These are phyloP conservation scores for Pandemis cinnamomeana DNA, from an alignment of 2,888 invertebrate species.

Conservation along the genomic window DNA sequence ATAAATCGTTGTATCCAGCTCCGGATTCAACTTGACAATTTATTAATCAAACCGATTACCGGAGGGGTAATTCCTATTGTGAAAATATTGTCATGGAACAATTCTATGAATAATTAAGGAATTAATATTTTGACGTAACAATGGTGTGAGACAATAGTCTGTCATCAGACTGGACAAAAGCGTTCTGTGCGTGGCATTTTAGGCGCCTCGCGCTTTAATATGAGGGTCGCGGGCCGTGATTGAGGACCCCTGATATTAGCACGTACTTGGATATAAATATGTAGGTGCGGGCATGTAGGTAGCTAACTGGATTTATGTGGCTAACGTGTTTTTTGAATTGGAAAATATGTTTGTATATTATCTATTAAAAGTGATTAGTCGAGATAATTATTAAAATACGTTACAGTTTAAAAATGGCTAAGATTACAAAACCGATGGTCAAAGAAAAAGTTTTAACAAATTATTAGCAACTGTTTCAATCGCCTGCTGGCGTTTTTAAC, in stretches of 20 bases:
- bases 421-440: background rate
- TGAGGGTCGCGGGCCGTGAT: conserved; percentile 54
- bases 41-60: conserved; percentile 85
- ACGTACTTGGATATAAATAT: conserved; percentile 48
- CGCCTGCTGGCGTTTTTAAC: conserved; percentile 9
- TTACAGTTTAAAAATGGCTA: background rate
- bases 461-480: conserved; percentile 12
- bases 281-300: background rate
- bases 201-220: conserved; percentile 70
- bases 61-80: conserved; percentile 73
- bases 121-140: conserved; percentile 83
- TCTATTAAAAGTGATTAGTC: background rate
- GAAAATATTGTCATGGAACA: conserved; percentile 83
- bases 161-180: conserved; percentile 81
- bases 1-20: conserved; percentile 69
- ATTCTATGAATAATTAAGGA: conserved; percentile 85
- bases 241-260: conserved; percentile 47
- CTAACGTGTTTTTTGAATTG: background rate
- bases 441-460: background rate
- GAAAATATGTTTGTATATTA: background rate
- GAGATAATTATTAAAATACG: background rate
- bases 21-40: conserved; percentile 84
- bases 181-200: conserved; percentile 76
- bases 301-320: background rate
- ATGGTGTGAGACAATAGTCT: conserved; percentile 82